These are phyloP conservation scores for Montipora capricornis DNA, from an alignment of 64 coral and sea anemone genomes.

Conservation along the genomic window DNA sequence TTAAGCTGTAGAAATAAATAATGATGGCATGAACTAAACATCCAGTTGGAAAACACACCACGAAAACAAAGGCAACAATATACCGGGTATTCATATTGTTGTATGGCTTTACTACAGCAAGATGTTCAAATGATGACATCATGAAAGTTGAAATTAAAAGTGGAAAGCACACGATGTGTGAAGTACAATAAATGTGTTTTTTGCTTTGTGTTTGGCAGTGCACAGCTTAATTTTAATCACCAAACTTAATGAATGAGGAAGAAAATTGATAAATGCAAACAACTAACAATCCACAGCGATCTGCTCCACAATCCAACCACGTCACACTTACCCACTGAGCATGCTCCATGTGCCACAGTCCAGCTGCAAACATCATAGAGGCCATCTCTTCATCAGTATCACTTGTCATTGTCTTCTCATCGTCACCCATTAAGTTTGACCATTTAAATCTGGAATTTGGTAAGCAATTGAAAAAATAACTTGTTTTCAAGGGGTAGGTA, in stretches of 20 bases:
- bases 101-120: no score
- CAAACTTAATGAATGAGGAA: no score
- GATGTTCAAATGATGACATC: no score
- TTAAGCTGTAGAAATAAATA: constrained; percentile 11
- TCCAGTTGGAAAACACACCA: background rate
- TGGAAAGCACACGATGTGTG: no score
- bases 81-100: background rate
- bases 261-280: no score
- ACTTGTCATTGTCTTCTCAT: constrained; percentile 68
- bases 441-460: constrained; percentile 77
- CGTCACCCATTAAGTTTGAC: constrained; percentile 79
- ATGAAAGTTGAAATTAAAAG: no score
- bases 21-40: background rate
- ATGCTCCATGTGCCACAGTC: constrained; percentile 89
- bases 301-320: no score
- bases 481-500: no score
- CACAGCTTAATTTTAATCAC: no score
- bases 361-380: constrained; percentile 78
- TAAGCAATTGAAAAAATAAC: background rate
- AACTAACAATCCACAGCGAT: no score
- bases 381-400: constrained; percentile 77
- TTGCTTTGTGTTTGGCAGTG: no score
- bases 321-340: constrained; percentile 60
- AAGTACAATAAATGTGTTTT: no score
- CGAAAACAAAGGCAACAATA: background rate